These are phyloP conservation scores for Sesamia nonagrioides DNA, from an alignment of 1,140 invertebrate genomes.

Conservation along the genomic window DNA sequence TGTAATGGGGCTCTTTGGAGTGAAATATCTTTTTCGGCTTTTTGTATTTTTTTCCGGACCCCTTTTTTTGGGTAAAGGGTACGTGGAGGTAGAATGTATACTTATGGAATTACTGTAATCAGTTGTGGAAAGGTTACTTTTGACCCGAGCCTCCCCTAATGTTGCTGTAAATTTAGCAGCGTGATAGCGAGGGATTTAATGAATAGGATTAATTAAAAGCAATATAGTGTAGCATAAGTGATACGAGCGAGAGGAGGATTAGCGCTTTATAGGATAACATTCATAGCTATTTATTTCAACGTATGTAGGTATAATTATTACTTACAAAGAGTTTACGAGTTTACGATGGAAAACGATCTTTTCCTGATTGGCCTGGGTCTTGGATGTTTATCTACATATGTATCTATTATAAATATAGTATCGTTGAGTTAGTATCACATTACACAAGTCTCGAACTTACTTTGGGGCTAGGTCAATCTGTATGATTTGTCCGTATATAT, in stretches of 20 bases:
- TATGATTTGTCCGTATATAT: no score
- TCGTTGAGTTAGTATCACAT: no score
- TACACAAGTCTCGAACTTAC: no score
- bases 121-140: constrained; percentile 45
- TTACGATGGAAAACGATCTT: no score
- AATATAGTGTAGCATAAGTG: constrained; percentile 35
- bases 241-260: neutral
- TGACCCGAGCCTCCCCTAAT: constrained; percentile 30
- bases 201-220: constrained; percentile 45
- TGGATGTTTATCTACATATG: no score
- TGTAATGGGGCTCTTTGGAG: constrained; percentile 77
- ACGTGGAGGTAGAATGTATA: constrained; percentile 43
- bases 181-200: constrained; percentile 45
- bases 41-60: constrained; percentile 62
- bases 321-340: neutral
- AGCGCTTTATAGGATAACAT: neutral
- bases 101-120: constrained; percentile 49
- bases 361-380: no score
- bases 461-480: no score
- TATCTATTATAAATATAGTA: no score
- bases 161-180: constrained; percentile 33
- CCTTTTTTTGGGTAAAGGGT: constrained; percentile 60
- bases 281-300: neutral
- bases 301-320: neutral
- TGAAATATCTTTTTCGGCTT: constrained; percentile 79